These are phyloP conservation scores for Oryzaephilus surinamensis DNA, from an alignment of 1,140 invertebrate species.

Conservation along the genomic window DNA sequence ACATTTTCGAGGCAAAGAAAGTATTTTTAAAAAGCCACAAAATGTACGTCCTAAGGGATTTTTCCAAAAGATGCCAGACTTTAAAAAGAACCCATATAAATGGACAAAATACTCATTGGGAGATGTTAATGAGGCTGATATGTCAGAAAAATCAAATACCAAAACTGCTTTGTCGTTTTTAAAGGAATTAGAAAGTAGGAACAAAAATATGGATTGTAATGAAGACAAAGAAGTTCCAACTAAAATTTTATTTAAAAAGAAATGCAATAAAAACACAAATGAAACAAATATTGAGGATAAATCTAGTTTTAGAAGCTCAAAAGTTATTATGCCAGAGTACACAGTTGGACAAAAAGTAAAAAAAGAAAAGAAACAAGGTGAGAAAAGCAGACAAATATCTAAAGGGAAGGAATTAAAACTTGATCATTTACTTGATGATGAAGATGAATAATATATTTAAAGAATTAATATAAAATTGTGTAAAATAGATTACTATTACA, in stretches of 20 bases:
- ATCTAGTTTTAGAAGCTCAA: slow-evolving; percentile 50
- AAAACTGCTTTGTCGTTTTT: slow-evolving; percentile 60
- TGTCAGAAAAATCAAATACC: slow-evolving; percentile 62
- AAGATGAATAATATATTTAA: slow-evolving; percentile 32
- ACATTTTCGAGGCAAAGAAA: slow-evolving; percentile 57
- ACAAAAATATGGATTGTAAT: slow-evolving; percentile 23
- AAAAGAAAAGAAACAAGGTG: slow-evolving; percentile 33
- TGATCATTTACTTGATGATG: slow-evolving; percentile 49
- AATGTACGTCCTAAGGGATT: slow-evolving; percentile 36
- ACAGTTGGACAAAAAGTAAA: slow-evolving; percentile 56
- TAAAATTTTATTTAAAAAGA: slow-evolving; percentile 25
- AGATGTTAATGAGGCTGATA: slow-evolving; percentile 57
- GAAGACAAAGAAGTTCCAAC: slow-evolving; percentile 11
- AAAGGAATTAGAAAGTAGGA: slow-evolving; percentile 48
- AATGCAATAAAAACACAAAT: slow-evolving; percentile 9
- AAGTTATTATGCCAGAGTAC: slow-evolving; percentile 69
- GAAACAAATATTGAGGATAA: slow-evolving; percentile 35
- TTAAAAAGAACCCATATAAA: slow-evolving; percentile 62
- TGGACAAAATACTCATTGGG: slow-evolving; percentile 65
- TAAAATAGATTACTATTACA: no score
- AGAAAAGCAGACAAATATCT: slow-evolving; percentile 22
- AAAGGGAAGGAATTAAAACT: slow-evolving; percentile 42
- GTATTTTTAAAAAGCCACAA: slow-evolving; percentile 63
- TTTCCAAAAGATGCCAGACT: slow-evolving; percentile 48
- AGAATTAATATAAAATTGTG: not conserved